Conservation (phyloP, 1,140 invertebrate species). For the Micrasema longulum region DNA sequence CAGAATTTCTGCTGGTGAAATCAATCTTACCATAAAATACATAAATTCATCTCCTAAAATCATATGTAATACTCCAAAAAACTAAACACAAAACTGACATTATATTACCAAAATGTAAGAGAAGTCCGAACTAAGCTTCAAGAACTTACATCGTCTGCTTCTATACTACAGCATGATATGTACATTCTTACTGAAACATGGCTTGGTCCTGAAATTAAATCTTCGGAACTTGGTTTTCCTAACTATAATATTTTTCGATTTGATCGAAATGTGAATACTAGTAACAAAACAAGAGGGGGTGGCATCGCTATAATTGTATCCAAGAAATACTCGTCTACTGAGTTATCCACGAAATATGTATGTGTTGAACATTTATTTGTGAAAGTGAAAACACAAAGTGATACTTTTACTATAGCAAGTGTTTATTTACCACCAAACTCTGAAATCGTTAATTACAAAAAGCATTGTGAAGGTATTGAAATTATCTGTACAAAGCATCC, state of each 20-base stretch:
- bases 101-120: not conserved
- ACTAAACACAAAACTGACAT: no score
- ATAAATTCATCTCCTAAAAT: no score
- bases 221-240: not conserved
- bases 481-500: not conserved
- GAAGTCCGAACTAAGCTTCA: not conserved
- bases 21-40: no score
- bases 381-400: not conserved
- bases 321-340: not conserved
- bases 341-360: not conserved
- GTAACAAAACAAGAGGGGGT: not conserved
- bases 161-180: not conserved
- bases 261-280: not conserved
- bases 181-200: conserved; percentile 1
- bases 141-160: not conserved
- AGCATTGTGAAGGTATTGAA: not conserved
- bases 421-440: not conserved
- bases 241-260: not conserved
- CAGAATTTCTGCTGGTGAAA: no score
- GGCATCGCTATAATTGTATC: not conserved
- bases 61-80: no score
- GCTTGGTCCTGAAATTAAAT: not conserved
- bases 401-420: not conserved
- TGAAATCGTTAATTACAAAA: not conserved
- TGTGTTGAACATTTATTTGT: not conserved